Evolutionary conservation across 2,888 invertebrate species (phyloP).

Genomic region (Acanthosepion esculentum): DNA sequence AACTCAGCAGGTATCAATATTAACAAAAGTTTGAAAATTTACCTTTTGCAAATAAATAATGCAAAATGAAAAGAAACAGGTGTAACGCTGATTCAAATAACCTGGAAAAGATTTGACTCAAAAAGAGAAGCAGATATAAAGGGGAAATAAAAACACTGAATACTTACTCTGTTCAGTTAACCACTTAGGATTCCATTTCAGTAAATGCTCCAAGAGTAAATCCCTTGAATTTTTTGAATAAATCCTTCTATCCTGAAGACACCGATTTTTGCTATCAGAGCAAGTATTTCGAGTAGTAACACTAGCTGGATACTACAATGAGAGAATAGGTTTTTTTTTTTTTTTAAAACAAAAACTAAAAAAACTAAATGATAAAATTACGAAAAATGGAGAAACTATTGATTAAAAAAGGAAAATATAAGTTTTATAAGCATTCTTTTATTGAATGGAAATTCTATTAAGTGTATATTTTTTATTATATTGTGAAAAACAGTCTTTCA

Average conservation of each 20-base stretch:
- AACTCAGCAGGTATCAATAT: too few relatives aligned
- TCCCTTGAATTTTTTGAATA: neutral
- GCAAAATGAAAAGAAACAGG: too few relatives aligned
- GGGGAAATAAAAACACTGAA: neutral
- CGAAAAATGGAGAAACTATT: neutral
- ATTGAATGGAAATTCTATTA: too few relatives aligned
- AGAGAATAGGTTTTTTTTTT: neutral
- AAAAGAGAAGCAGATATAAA: too few relatives aligned
- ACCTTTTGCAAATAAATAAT: too few relatives aligned
- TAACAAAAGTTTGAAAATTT: too few relatives aligned
- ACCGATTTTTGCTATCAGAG: neutral
- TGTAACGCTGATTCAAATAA: too few relatives aligned
- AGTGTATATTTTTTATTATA: too few relatives aligned
- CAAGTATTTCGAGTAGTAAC: neutral
- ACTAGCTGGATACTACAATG: neutral
- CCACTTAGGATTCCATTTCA: constrained; percentile 63
- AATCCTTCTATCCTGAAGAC: neutral
- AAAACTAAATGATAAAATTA: too few relatives aligned
- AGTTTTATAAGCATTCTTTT: too few relatives aligned
- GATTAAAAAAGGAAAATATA: neutral
- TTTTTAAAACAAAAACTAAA: neutral
- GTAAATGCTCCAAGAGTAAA: constrained; percentile 53
- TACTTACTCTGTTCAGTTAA: constrained; percentile 58
- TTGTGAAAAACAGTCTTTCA: too few relatives aligned
- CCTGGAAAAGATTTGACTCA: too few relatives aligned